Base-by-base conservation (phyloP, 1,140 invertebrate genomes). In the Trichonephila inaurata region DNA sequence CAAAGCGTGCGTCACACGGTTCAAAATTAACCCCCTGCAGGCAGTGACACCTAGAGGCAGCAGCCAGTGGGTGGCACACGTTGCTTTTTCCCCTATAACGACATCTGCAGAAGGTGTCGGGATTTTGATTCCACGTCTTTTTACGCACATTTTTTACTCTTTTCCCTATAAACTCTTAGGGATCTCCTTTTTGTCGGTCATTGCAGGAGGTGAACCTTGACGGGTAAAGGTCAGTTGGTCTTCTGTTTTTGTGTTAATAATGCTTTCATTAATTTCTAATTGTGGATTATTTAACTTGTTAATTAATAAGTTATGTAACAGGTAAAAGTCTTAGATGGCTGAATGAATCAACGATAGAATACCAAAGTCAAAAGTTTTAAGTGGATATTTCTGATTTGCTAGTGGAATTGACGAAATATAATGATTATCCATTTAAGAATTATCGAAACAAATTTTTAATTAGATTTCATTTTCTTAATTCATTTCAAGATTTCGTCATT, bases 31-130 rank as follows among this genome's bases (percentile, higher is more conserved):
- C 58, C 90, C 83, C 51, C 51, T 28, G 51, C 28, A 33, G 77
- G 51, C n/a, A 85, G 90, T 28, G 90, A 92, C 90, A 92, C 81
- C 90, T 92, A 61, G 89, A 58, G 64, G n/a, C n/a, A 24, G 72
- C 69, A 82, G 58, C 21, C 28, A 62, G 90, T 83, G 77, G 90
- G 90, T 85, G 72, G 61, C 40, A 81, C n/a, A 91, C 58, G 28
- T 24, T 33, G 18, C 40, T 4, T 81, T 19, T 28, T 14, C 18
- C 72, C 72, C 14, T 24, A 81, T 81, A 81, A 81, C 72, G 72
- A 24, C 72, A 18, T 81, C 18, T 28, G n/a, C 21, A 64, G 21
- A 24, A 28, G 33, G 72, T 33, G n/a, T 19, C 28, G 28, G 14
- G 72, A 33, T 28, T 81, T 81, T 33, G 44, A 85, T 83, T 58